These are phyloP conservation scores for Cryptus armator DNA, from an alignment of 2,888 invertebrate species.

Conservation along the genomic window DNA sequence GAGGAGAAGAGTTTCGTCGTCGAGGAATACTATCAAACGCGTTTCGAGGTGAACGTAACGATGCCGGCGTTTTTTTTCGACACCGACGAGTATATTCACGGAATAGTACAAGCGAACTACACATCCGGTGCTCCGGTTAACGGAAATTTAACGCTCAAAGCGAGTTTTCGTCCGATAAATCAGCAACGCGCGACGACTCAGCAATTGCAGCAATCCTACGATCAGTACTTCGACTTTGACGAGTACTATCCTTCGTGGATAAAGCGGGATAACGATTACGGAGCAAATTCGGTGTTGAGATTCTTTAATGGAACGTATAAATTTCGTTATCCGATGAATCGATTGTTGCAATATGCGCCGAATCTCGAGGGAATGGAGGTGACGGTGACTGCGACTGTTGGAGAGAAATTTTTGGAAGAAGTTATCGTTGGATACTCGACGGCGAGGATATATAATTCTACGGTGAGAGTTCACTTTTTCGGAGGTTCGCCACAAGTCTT, in stretches of 20 bases:
- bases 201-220: constrained; percentile 84
- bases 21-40: constrained; percentile 97
- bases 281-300: constrained; percentile 90
- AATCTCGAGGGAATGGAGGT: constrained; percentile 92
- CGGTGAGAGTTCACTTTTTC: constrained; percentile 92
- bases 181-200: constrained; percentile 65
- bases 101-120: constrained; percentile 97
- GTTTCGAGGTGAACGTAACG: constrained; percentile 98
- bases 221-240: constrained; percentile 92
- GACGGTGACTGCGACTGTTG: constrained; percentile 93
- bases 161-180: constrained; percentile 90
- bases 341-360: constrained; percentile 90
- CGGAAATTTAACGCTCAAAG: constrained; percentile 95
- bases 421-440: constrained; percentile 94
- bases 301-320: constrained; percentile 93
- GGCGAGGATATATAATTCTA: constrained; percentile 95
- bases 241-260: constrained; percentile 94
- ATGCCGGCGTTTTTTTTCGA: constrained; percentile 98
- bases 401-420: constrained; percentile 95
- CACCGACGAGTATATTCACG: constrained; percentile 93
- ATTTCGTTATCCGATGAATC: constrained; percentile 94
- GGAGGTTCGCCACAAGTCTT: constrained; percentile 97
- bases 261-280: constrained; percentile 87
- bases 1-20: constrained; percentile 95
- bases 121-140: constrained; percentile 96